Evolutionary conservation across 2,888 invertebrate species (phyloP).

Genomic region (Drosophila formosana): DNA sequence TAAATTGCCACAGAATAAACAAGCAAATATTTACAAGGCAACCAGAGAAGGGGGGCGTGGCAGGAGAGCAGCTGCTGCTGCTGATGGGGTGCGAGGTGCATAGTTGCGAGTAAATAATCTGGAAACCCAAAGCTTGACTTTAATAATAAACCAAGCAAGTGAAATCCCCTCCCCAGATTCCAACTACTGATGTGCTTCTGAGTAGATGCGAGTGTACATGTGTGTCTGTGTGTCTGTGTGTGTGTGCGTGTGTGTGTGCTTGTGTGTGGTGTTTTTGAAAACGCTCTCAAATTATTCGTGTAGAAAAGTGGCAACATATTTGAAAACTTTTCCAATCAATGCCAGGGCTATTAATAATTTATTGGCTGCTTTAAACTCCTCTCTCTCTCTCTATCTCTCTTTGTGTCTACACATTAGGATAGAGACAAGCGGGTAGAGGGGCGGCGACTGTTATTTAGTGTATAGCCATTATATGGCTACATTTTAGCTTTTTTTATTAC

Average conservation of each 20-base stretch:
- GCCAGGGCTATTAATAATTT: constrained; percentile 80
- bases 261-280: constrained; percentile 50
- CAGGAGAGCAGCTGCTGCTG: neutral
- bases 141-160: constrained; percentile 66
- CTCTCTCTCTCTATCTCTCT: neutral
- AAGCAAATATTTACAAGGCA: constrained; percentile 67
- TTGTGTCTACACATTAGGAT: constrained; percentile 22
- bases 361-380: constrained; percentile 73
- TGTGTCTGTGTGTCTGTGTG: constrained; percentile 18
- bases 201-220: neutral
- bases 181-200: constrained; percentile 40
- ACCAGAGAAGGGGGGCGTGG: neutral
- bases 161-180: neutral
- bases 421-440: neutral
- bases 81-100: constrained; percentile 38
- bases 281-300: constrained; percentile 76
- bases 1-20: constrained; percentile 68
- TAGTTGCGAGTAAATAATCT: constrained; percentile 68
- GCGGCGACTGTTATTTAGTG: constrained; percentile 37
- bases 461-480: constrained; percentile 16
- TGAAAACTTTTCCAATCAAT: constrained; percentile 82
- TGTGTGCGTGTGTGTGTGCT: constrained; percentile 24
- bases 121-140: constrained; percentile 64
- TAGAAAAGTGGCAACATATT: constrained; percentile 82
- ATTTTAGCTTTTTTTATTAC: constrained; percentile 37